These are phyloP conservation scores for Reticulitermes lucifugus DNA, from an alignment of 2,888 invertebrate species.

Conservation along the genomic window DNA sequence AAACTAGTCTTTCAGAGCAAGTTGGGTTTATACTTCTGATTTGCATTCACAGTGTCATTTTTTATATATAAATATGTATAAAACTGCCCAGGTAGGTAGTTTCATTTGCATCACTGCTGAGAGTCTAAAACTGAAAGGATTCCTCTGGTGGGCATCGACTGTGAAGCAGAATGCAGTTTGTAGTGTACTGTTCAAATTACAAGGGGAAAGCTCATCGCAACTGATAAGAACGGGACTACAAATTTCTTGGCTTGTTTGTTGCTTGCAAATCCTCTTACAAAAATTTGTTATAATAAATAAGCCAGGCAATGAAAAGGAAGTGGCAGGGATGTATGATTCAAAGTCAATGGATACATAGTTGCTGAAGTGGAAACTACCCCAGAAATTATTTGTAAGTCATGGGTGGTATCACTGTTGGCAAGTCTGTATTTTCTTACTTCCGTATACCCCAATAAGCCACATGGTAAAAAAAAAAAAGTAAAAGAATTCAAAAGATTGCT, in stretches of 20 bases:
- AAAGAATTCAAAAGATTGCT: no score
- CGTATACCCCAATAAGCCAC: not conserved
- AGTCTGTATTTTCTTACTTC: not conserved
- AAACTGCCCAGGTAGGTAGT: not conserved
- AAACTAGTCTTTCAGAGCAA: slow-evolving; percentile 49
- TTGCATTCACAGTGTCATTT: slow-evolving; percentile 38
- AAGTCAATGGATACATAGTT: not conserved
- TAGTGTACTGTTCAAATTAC: not conserved
- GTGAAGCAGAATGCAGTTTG: not conserved
- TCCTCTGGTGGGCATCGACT: not conserved
- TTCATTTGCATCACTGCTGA: slow-evolving; percentile 14
- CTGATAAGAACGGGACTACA: not conserved
- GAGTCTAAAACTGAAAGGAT: not conserved
- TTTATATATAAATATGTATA: slow-evolving; percentile 29
- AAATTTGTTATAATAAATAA: not conserved
- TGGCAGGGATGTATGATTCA: not conserved
- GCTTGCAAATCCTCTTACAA: not conserved
- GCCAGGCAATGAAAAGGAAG: not conserved
- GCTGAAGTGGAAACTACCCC: not conserved
- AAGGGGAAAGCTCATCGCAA: not conserved
- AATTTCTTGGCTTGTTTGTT: not conserved
- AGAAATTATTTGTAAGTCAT: not conserved
- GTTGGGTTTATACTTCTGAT: slow-evolving; percentile 46
- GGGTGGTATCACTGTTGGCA: not conserved
- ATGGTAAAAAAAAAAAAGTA: no score